Percentiles rank a stretch among this genome's conserved stretches.
Evolutionary conservation across 2,888 invertebrate species (phyloP).

Genomic region (Apamea anceps): DNA sequence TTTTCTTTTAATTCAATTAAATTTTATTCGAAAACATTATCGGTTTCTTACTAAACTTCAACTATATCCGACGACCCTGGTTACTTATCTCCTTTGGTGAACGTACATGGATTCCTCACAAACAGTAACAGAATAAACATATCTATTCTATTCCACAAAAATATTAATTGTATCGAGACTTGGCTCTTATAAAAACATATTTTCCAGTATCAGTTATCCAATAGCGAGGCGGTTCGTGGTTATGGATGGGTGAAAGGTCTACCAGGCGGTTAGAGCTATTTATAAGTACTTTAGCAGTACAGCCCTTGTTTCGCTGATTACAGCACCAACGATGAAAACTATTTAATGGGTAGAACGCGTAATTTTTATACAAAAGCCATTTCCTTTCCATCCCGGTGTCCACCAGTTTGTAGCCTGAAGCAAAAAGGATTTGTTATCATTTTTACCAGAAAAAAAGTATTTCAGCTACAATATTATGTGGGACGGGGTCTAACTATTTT

Average conservation of each 20-base stretch:
- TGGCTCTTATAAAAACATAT: slow-evolving; percentile 20
- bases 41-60: too few species aligned
- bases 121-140: not conserved
- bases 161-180: slow-evolving; percentile 1
- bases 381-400: not conserved
- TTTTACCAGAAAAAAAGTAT: too few species aligned
- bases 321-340: slow-evolving; percentile 6
- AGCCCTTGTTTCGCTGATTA: slow-evolving; percentile 10
- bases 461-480: not conserved
- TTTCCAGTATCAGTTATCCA: slow-evolving; percentile 15
- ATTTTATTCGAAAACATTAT: too few species aligned
- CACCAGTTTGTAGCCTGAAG: slow-evolving; percentile 1
- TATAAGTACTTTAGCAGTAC: slow-evolving; percentile 6
- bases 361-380: slow-evolving; percentile 16
- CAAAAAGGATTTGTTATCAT: not conserved
- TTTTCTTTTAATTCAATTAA: too few species aligned
- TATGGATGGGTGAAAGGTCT: slow-evolving; percentile 7
- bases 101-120: not conserved
- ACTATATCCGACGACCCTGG: too few species aligned
- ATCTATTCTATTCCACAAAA: not conserved
- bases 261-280: not conserved
- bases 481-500: not conserved
- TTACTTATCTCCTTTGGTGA: too few species aligned
- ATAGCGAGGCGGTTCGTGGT: slow-evolving; percentile 29
- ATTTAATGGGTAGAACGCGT: not conserved